Evolutionary conservation across 2,888 invertebrate genomes (phyloP).

Genomic region (Cataglyphis albicans): DNA sequence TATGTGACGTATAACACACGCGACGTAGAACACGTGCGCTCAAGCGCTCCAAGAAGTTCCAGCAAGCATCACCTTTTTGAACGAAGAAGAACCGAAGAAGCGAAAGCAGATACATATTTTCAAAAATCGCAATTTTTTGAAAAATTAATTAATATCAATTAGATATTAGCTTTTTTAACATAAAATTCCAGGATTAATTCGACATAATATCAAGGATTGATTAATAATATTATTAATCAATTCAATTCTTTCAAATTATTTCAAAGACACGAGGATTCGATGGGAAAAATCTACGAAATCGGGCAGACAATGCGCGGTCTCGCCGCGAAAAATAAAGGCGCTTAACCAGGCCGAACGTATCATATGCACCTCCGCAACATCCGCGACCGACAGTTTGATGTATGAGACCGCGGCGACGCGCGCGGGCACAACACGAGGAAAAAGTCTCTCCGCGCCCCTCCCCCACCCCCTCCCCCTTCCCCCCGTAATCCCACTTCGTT

Average conservation of each 20-base stretch:
- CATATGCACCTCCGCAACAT: slow-evolving; percentile 55
- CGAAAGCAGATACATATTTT: not conserved
- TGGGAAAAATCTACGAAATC: not conserved
- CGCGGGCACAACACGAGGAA: slow-evolving; percentile 40
- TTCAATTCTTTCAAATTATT: not conserved
- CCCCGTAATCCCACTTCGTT: slow-evolving; percentile 73
- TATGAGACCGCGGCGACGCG: slow-evolving; percentile 65
- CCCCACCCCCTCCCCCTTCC: not conserved
- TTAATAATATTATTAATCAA: not conserved
- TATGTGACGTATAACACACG: slow-evolving; percentile 18
- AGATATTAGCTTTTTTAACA: not conserved
- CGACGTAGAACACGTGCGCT: slow-evolving; percentile 40
- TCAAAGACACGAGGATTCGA: not conserved
- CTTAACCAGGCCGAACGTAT: slow-evolving; percentile 59
- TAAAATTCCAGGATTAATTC: not conserved
- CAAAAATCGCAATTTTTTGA: not conserved
- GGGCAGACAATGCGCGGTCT: slow-evolving; percentile 39
- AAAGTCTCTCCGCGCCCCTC: slow-evolving; percentile 45
- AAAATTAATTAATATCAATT: not conserved
- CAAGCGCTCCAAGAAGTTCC: not conserved
- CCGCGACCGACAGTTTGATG: slow-evolving; percentile 74
- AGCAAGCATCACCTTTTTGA: not conserved
- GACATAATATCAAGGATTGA: not conserved
- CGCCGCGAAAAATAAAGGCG: slow-evolving; percentile 53
- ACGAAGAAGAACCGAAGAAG: not conserved